Conservation (phyloP, 1,140 invertebrate species). For the Drosophila orosa region DNA sequence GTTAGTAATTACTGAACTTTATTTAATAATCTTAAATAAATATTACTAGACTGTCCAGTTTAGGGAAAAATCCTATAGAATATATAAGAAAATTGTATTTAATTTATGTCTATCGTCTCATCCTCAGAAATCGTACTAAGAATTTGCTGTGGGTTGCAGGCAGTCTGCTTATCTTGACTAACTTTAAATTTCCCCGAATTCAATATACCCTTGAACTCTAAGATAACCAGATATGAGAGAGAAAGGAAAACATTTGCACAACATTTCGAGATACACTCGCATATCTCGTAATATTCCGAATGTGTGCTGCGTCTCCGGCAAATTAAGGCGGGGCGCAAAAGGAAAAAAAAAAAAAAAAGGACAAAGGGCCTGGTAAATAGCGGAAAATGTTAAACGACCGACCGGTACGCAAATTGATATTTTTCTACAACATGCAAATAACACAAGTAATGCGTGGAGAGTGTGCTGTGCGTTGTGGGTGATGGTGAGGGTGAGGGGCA, state of each 20-base stretch:
- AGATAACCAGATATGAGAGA: not conserved
- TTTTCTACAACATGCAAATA: slow-evolving; percentile 82
- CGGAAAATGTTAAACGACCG: slow-evolving; percentile 79
- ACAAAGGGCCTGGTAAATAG: slow-evolving; percentile 78
- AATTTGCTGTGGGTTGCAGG: not conserved
- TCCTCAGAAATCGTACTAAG: not conserved
- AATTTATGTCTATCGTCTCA: not conserved
- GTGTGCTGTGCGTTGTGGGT: slow-evolving; percentile 2
- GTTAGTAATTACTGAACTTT: not conserved
- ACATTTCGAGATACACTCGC: slow-evolving; percentile 70
- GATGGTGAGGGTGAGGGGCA: not conserved
- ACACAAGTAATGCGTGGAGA: slow-evolving; percentile 67
- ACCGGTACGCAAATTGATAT: slow-evolving; percentile 79
- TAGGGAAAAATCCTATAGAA: no score
- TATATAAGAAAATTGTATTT: no score
- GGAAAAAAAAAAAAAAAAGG: slow-evolving; percentile 48
- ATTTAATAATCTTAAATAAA: not conserved
- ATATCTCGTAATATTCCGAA: slow-evolving; percentile 31
- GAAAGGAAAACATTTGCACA: slow-evolving; percentile 66
- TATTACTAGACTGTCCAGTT: no score
- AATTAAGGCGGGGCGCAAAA: slow-evolving; percentile 59
- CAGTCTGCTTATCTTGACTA: no score
- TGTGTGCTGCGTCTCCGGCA: slow-evolving; percentile 43
- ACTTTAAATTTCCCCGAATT: not conserved
- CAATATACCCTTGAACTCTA: slow-evolving; percentile 1